These are phyloP conservation scores for Dendronephthya gigantea DNA, from an alignment of 64 coral and sea anemone species.

Conservation along the genomic window DNA sequence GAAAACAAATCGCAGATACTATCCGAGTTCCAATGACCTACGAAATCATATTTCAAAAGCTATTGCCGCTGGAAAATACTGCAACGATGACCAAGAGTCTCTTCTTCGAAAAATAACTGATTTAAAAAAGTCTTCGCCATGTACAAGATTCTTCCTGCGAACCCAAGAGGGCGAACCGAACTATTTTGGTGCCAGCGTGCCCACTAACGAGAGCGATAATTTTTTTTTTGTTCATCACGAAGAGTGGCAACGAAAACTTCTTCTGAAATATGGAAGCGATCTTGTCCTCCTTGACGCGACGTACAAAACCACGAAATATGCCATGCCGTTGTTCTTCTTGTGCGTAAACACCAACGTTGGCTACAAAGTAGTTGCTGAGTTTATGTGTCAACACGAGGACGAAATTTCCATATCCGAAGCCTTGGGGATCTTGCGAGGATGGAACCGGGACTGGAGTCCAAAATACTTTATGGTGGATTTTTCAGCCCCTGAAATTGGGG, in stretches of 20 bases:
- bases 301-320: slow-evolving; percentile 53
- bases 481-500: slow-evolving; percentile 38
- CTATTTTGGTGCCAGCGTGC: not conserved
- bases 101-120: slow-evolving; percentile 5
- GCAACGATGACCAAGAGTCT: slow-evolving; percentile 25
- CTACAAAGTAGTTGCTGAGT: not conserved
- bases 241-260: slow-evolving; percentile 14
- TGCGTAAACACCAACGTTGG: slow-evolving; percentile 12
- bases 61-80: not conserved
- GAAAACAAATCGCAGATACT: slow-evolving; percentile 33
- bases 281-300: slow-evolving; percentile 15
- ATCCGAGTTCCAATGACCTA: slow-evolving; percentile 33
- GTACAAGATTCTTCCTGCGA: slow-evolving; percentile 25
- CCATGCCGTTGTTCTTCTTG: slow-evolving; percentile 52
- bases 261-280: not conserved
- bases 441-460: slow-evolving; percentile 40
- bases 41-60: slow-evolving; percentile 40
- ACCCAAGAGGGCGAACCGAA: not conserved
- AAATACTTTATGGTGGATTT: slow-evolving; percentile 52
- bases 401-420: not conserved
- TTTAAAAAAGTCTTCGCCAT: slow-evolving; percentile 7
- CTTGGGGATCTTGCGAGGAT: not conserved
- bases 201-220: not conserved
- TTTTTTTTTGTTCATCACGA: slow-evolving; percentile 21
- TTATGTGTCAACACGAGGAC: slow-evolving; percentile 1